Base-by-base conservation (phyloP, 2,888 invertebrate genomes). In the Polydrusus pterygomalis region DNA sequence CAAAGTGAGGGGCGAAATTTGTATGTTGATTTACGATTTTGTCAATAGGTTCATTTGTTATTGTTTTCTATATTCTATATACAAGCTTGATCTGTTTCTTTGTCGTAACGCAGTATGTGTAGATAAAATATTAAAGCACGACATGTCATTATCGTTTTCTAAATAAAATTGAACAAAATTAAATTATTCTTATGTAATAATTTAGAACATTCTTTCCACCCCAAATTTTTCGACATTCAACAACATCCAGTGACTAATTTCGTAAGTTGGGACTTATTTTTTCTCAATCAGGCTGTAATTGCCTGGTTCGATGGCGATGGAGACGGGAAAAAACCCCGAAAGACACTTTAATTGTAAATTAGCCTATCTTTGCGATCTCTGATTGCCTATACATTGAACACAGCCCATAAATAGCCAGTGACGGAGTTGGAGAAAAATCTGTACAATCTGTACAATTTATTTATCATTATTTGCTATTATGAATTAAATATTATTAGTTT, bases 321-420 rank as follows among this genome's bases (percentile, higher is more conserved):
- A 20, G 64, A 75, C 62, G 38, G 64, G 49, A 77, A 74, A 25
- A 69, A 63, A 38, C 45, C 77, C 75, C 75, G 67, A 80, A 79
- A 80, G 79, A 78, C 77, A 70, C 79, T 83, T 60, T 85, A 85
- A 86, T 86, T 86, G 83, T 83, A 85, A 86, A 86, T 86, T 86
- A 84, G 84, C 82, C 84, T 85, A 85, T 84, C 84, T 83, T 82
- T 84, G 82, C 84, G 85, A 86, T 86, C 84, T 79, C 84, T 86
- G 86, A 86, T 86, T 86, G 85, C 84, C 85, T 85, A 86, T 86
- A 85, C 83, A 83, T 80, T 80, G 81, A 67, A 64, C 34, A 38
- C 51, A 54, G 67, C 38, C 74, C 73, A 74, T 71, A 74, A 74
- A 77, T 77, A 74, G 67, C 34, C 77, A 77, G 70, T 56, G 77